Base-by-base conservation (phyloP, 2,888 invertebrate genomes). In the Dusona sp. region DNA sequence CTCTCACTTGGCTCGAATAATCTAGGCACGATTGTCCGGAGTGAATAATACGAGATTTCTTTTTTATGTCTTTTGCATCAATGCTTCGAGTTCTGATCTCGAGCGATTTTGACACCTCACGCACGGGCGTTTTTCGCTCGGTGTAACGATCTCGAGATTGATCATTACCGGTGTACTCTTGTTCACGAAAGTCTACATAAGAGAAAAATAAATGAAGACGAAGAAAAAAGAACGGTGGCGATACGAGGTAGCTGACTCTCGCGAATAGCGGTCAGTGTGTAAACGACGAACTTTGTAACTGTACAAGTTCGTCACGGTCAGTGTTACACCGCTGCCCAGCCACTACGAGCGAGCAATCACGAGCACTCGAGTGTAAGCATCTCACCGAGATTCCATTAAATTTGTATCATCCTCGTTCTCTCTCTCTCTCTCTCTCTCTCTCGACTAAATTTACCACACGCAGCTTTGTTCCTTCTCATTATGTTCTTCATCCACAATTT, bases 271-370 rank as follows among this genome's bases (percentile, higher is more conserved):
- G 87, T 84, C 78, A 85, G 79, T 86, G 84, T 78, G 81, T 84
- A 84, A 82, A 83, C 70, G 81, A 88, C 83, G 85, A 85, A 84
- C 84, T 79, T 57, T 88, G 88, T 89, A 88, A 88, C 87, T 87
- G 88, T 83, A 88, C 83, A 89, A 86, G 84, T 79, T 87, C 87
- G 89, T 89, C 85, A 88, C 85, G 88, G 86, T 87, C 84, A 80
- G 83, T 79, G 88, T 86, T 83, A 79, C 42, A 78, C 42, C 68
- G 65, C 72, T 70, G 57, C 29, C 54, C 48, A 33, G 51, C n/a
- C 61, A 74, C 64, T 48, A 45, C 65, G 81, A 78, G 79, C 38
- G 54, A 51, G 57, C 64, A 42, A 73, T 78, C 54, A 16, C 22
- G 51, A 64, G 51, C 29, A 73, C 48, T 54, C 67, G 65, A 74